Evolutionary conservation across 2,888 invertebrate genomes (phyloP).

Genomic region (Bhutanitis thaidina): DNA sequence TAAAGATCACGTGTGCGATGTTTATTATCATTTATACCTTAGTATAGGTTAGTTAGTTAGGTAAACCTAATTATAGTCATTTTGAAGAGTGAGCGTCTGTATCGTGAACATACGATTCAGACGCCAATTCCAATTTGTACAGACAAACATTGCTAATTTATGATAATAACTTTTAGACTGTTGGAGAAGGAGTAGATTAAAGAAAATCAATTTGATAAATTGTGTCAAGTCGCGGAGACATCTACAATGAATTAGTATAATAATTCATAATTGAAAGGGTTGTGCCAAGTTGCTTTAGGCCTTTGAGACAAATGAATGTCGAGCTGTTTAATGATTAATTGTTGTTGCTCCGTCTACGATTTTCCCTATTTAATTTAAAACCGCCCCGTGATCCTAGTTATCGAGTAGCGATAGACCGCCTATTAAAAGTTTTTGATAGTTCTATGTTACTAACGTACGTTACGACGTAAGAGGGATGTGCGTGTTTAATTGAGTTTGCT

Average conservation of each 20-base stretch:
- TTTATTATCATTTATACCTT: no score
- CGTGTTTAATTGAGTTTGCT: constrained; percentile 18
- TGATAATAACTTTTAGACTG: constrained; percentile 48
- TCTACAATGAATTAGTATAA: constrained; percentile 74
- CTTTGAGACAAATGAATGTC: constrained; percentile 71
- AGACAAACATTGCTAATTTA: constrained; percentile 69
- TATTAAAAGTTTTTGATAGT: constrained; percentile 29
- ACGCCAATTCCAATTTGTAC: no score
- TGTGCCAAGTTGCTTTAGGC: constrained; percentile 52
- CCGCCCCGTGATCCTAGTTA: constrained; percentile 30
- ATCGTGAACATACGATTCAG: no score
- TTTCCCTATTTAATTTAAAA: constrained; percentile 44
- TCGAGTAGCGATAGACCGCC: constrained; percentile 32
- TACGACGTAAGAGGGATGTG: constrained; percentile 14
- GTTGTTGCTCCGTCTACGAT: constrained; percentile 50
- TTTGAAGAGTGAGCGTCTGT: no score
- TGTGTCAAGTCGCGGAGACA: constrained; percentile 63
- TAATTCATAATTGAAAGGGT: constrained; percentile 77
- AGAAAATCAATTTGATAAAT: constrained; percentile 75
- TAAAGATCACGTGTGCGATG: no score
- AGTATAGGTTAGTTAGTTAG: no score
- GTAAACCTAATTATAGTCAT: no score
- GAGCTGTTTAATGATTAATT: constrained; percentile 70
- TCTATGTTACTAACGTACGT: neutral
- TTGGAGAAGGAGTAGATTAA: constrained; percentile 43